Conservation (phyloP, 2,888 invertebrate genomes). For the Lycaena phlaeas region DNA sequence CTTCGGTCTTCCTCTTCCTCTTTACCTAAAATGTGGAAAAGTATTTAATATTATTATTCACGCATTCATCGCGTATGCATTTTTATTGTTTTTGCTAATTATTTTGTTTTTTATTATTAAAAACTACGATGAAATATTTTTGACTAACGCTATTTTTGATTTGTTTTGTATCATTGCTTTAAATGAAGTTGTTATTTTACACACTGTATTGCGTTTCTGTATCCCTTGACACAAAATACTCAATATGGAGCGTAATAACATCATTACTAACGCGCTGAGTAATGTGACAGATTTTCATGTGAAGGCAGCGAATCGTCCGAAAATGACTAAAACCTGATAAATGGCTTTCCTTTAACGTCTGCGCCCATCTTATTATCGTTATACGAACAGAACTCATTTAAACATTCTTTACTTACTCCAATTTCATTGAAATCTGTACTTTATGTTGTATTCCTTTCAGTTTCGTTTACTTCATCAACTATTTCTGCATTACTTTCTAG, state of each 20-base stretch:
- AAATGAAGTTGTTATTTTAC: no score
- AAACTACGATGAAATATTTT: no score
- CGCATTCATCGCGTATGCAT: no score
- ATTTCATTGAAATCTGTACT: constrained; percentile 28
- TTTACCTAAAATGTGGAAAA: no score
- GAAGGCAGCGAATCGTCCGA: constrained; percentile 60
- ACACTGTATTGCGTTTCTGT: no score
- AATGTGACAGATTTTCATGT: constrained; percentile 71
- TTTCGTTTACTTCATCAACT: constrained; percentile 26
- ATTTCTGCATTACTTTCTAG: constrained; percentile 28
- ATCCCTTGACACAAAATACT: neutral
- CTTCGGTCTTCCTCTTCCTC: no score
- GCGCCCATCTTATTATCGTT: constrained; percentile 73
- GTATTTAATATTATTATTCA: no score
- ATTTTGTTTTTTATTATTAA: no score
- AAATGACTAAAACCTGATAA: constrained; percentile 70
- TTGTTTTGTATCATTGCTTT: no score
- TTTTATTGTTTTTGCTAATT: no score
- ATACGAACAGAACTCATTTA: constrained; percentile 70
- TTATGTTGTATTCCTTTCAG: constrained; percentile 24
- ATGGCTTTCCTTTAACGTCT: constrained; percentile 73
- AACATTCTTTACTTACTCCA: constrained; percentile 48
- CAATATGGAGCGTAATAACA: constrained; percentile 18
- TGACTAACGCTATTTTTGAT: no score
- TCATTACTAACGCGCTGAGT: constrained; percentile 52